These are phyloP conservation scores for Tyrophagus putrescentiae DNA, from an alignment of 1,140 invertebrate species.

Conservation along the genomic window DNA sequence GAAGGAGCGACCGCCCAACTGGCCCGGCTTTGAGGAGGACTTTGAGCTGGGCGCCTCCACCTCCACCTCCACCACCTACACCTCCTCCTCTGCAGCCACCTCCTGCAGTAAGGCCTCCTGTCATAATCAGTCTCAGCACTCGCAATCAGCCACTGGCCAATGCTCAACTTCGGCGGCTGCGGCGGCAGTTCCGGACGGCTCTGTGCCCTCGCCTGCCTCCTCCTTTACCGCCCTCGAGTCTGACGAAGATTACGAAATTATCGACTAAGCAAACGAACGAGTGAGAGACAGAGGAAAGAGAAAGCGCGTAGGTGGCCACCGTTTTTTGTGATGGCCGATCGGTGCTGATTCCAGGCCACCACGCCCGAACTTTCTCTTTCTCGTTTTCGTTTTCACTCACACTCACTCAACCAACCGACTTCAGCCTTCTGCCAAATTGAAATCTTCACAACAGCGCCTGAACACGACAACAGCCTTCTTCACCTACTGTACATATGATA, in stretches of 20 bases:
- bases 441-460: too few relatives aligned
- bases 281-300: too few relatives aligned
- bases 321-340: too few relatives aligned
- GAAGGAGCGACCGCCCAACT: constrained; percentile 47
- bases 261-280: background rate
- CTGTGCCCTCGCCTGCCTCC: background rate
- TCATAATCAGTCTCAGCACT: constrained; percentile 42
- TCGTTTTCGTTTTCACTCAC: too few relatives aligned
- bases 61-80: constrained; percentile 37
- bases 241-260: constrained; percentile 10
- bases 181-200: background rate
- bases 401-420: too few relatives aligned
- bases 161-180: background rate
- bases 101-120: constrained; percentile 35
- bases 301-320: too few relatives aligned
- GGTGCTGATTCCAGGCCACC: too few relatives aligned
- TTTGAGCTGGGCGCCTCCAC: background rate
- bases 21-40: constrained; percentile 25
- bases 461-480: too few relatives aligned
- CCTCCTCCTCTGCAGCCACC: constrained; percentile 36
- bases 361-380: too few relatives aligned
- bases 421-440: too few relatives aligned
- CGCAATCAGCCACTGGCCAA: background rate
- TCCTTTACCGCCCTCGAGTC: background rate
- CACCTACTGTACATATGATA: too few relatives aligned